phyloP scores from a whole-genome alignment of 2,888 invertebrate species.

The Ennomos fuscantarius region DNA sequence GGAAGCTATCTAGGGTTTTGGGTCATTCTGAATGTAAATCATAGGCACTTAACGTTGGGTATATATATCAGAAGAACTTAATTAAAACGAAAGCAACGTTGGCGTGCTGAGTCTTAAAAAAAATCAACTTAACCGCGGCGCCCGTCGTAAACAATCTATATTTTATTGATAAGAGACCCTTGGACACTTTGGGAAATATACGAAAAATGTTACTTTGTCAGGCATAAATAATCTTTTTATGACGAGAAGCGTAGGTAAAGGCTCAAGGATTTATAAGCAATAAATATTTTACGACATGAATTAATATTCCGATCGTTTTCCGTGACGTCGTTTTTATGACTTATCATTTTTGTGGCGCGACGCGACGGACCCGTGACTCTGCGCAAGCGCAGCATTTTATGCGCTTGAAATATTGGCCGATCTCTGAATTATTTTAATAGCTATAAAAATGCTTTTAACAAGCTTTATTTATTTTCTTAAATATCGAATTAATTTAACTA shows the following conservation, averaged over 20 bases:
- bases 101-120: slow-evolving; percentile 43
- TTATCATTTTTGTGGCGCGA: slow-evolving; percentile 83
- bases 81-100: slow-evolving; percentile 54
- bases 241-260: slow-evolving; percentile 84
- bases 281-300: slow-evolving; percentile 85
- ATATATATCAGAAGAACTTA: slow-evolving; percentile 51
- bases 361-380: slow-evolving; percentile 54
- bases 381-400: slow-evolving; percentile 63
- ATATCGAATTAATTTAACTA: slow-evolving; percentile 68
- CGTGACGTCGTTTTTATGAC: slow-evolving; percentile 84
- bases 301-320: slow-evolving; percentile 85
- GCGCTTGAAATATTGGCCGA: slow-evolving; percentile 72
- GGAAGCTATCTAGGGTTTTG: slow-evolving; percentile 50
- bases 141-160: slow-evolving; percentile 76
- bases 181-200: slow-evolving; percentile 79
- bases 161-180: slow-evolving; percentile 78
- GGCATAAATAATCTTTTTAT: slow-evolving; percentile 85
- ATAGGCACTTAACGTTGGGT: slow-evolving; percentile 44
- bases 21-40: slow-evolving; percentile 51
- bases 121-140: slow-evolving; percentile 65
- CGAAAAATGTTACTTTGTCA: slow-evolving; percentile 84
- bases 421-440: slow-evolving; percentile 72
- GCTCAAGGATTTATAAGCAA: slow-evolving; percentile 85
- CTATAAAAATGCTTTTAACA: slow-evolving; percentile 77
- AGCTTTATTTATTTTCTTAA: slow-evolving; percentile 72